Conservation (phyloP, 2,888 invertebrate species). For the Operophtera brumata region DNA sequence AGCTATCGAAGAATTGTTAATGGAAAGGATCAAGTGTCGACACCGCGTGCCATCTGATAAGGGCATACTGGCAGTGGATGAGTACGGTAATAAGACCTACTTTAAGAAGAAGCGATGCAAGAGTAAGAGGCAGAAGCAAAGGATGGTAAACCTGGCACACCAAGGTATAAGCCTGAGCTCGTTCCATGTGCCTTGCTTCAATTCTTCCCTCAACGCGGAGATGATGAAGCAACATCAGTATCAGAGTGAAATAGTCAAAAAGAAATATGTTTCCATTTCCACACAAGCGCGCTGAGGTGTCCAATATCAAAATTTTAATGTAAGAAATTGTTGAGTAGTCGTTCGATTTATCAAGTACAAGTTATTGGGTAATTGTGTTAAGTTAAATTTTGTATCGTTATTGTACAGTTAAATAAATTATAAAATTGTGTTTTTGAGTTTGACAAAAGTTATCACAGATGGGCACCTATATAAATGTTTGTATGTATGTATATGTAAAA, state of each 20-base stretch:
- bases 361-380: constrained; percentile 58
- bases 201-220: constrained; percentile 63
- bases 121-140: constrained; percentile 53
- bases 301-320: constrained; percentile 37
- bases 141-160: constrained; percentile 44
- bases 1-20: constrained; percentile 22
- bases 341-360: constrained; percentile 39
- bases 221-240: constrained; percentile 53
- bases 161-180: constrained; percentile 67
- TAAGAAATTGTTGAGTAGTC: constrained; percentile 43
- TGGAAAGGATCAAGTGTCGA: constrained; percentile 49
- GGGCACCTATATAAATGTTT: too few species aligned
- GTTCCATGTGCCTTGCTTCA: constrained; percentile 68
- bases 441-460: too few species aligned
- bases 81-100: constrained; percentile 58
- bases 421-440: background rate
- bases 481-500: too few species aligned
- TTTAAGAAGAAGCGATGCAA: constrained; percentile 49
- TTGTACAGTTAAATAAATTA: constrained; percentile 38
- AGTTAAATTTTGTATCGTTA: constrained; percentile 66
- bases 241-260: constrained; percentile 32
- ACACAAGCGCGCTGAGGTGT: constrained; percentile 21
- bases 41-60: constrained; percentile 60
- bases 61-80: constrained; percentile 60
- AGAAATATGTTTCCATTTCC: constrained; percentile 1